phyloP scores from a whole-genome alignment of 2,888 invertebrate genomes.

The Catocala nupta region DNA sequence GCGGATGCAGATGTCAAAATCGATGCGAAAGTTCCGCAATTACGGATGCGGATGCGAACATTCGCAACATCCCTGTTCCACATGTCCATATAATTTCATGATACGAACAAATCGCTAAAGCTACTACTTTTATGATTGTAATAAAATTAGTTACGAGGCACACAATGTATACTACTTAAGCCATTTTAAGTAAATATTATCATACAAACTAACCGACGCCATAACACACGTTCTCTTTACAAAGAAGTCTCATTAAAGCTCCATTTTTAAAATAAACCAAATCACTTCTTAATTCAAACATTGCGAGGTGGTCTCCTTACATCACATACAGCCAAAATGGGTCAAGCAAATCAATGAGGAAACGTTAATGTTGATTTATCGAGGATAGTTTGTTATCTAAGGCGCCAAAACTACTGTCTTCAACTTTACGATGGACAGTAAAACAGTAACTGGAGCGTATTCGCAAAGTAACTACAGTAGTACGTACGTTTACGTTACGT shows the following conservation, averaged over 20 bases:
- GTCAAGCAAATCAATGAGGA: constrained; percentile 72
- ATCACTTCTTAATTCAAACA: constrained; percentile 30
- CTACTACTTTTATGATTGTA: too few relatives aligned
- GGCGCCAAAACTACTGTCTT: constrained; percentile 60
- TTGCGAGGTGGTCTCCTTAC: constrained; percentile 24
- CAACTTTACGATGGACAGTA: constrained; percentile 66
- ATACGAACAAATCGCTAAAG: too few relatives aligned
- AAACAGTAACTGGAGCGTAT: constrained; percentile 50
- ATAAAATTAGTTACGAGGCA: not conserved
- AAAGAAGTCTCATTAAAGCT: constrained; percentile 6
- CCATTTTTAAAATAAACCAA: constrained; percentile 16
- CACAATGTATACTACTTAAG: not conserved
- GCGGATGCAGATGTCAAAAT: too few relatives aligned
- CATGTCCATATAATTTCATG: too few relatives aligned
- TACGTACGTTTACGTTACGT: constrained; percentile 29
- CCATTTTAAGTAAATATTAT: not conserved
- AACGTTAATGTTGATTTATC: constrained; percentile 69
- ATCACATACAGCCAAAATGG: constrained; percentile 41
- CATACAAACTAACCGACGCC: not conserved
- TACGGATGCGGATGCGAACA: too few relatives aligned
- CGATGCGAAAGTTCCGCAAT: too few relatives aligned
- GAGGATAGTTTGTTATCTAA: constrained; percentile 61
- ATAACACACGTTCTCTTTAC: not conserved
- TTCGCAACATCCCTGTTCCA: too few relatives aligned
- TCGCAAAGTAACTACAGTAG: constrained; percentile 34